Evolutionary conservation across 2,797 vertebrate genomes (phyloP), one percentile per base, ranked within the genome.

Genomic region (Chaenodraco wilsoni): DNA sequence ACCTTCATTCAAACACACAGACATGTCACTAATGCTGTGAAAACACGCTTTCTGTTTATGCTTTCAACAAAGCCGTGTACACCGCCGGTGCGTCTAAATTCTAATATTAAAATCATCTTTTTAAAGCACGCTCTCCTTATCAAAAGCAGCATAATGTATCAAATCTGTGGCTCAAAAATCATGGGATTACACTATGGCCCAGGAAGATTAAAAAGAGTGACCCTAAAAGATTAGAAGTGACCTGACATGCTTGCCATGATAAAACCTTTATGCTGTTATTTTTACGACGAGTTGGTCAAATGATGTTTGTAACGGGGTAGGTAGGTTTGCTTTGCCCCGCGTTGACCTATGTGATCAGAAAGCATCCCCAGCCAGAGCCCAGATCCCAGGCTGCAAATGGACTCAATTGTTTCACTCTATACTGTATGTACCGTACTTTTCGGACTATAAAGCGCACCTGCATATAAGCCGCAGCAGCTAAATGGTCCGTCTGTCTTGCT

Each of bases 201-300:
- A 10, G n/a, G 79, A 86, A 88, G 88, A 92, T 91, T 91, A 91
- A 89, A 91, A 88, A 85, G 72, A 79, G 76, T 13, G 75, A 84
- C 81, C 82, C 79, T 72, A 83, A 91, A 85, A 89, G 90, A 90
- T 92, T 90, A 92, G 67, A 75, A 78, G 68, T 86, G 89, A 90
- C 87, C 88, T 31, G 75, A 82, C 83, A 85, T 82, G 83, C 78
- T 79, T n/a, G 49, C 52, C 58, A 86, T 58, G 55, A 85, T 88
- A 90, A 90, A 87, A 84, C 82, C 82, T 84, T 84, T 66, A 73
- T 78, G 83, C 58, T 65, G 79, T 81, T 73, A 73, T 84, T 76
- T 85, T 70, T n/a, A 37, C 3, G 13, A 75, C 49, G 17, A 1
- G 66, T 57, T 19, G 63, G 27, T 69, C 43, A 72, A 77, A 83